Evolutionary conservation across 2,113 vertebrate species (phyloP).

Genomic region (Blennius ocellaris): DNA sequence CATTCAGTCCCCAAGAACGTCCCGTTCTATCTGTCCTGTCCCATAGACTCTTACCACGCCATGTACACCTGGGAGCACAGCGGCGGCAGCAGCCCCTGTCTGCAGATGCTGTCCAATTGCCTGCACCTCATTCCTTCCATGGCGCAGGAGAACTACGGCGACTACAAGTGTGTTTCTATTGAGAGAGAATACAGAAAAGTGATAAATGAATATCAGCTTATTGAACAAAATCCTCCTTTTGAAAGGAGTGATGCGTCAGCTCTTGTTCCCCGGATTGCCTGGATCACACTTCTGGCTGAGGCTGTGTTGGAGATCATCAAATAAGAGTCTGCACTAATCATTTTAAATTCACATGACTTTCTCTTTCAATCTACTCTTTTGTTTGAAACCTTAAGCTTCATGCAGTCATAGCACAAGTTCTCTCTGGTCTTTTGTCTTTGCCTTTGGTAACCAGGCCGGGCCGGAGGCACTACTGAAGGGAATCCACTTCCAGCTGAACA

Average conservation of each 20-base stretch:
- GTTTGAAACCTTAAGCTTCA: not conserved
- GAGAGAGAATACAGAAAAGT: slow-evolving; percentile 73
- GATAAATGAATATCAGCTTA: slow-evolving; percentile 67
- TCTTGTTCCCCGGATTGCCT: not conserved
- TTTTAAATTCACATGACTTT: not conserved
- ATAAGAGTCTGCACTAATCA: not conserved
- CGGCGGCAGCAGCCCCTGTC: slow-evolving; percentile 56
- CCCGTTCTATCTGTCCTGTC: slow-evolving; percentile 83
- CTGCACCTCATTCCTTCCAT: slow-evolving; percentile 80
- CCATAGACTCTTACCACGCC: slow-evolving; percentile 83
- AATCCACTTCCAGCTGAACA: not conserved
- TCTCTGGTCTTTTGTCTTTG: not conserved
- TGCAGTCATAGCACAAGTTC: not conserved
- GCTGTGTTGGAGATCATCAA: slow-evolving; percentile 12
- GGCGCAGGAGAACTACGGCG: slow-evolving; percentile 61
- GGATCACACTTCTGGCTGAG: slow-evolving; percentile 19
- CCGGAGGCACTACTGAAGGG: not conserved
- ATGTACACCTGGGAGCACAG: slow-evolving; percentile 78
- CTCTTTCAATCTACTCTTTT: not conserved
- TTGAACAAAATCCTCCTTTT: not conserved
- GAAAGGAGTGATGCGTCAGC: slow-evolving; percentile 18
- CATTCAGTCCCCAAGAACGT: slow-evolving; percentile 58
- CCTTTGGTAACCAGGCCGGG: not conserved
- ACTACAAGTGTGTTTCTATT: slow-evolving; percentile 73
- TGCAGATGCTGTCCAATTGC: slow-evolving; percentile 72